A percentile compares a stretch with the other conserved stretches of the same genome.
Conservation (phyloP, 2,113 vertebrate genomes). For the Actinemys pallida region DNA sequence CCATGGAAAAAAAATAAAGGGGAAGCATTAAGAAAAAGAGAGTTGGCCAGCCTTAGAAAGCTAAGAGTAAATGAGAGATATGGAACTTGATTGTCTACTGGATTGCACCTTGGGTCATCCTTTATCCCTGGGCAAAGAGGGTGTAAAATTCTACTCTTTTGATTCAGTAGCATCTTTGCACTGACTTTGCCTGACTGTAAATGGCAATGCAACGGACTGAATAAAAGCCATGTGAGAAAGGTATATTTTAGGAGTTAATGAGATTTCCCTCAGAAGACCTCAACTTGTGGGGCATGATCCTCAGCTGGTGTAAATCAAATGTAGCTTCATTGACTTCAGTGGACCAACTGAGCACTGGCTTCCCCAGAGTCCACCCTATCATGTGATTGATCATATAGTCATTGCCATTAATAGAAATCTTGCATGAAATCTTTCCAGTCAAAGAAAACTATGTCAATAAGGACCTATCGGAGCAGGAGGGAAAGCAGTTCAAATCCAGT, state of each 20-base stretch:
- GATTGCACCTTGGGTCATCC: background rate
- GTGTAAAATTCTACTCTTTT: background rate
- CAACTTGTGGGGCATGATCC: too few relatives aligned
- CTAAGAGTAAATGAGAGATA: background rate
- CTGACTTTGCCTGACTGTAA: background rate
- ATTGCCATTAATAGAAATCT: background rate
- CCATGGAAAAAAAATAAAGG: background rate
- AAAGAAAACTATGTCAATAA: background rate
- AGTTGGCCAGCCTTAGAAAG: background rate
- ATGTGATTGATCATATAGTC: background rate
- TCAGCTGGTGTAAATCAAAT: background rate
- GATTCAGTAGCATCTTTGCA: background rate
- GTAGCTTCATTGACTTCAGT: background rate
- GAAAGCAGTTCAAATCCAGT: background rate
- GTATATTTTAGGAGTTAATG: background rate
- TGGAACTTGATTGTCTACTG: background rate
- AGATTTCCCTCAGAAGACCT: background rate
- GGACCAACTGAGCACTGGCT: background rate
- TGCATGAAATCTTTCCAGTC: background rate
- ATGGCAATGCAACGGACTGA: background rate
- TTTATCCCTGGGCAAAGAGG: background rate
- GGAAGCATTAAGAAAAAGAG: background rate
- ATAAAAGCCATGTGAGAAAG: background rate
- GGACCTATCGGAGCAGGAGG: background rate
- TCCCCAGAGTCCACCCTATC: background rate